Percentiles rank a stretch among this genome's conserved stretches.
phyloP scores from a whole-genome alignment of 2,797 vertebrate genomes.

The Gymnothorax reevesii region DNA sequence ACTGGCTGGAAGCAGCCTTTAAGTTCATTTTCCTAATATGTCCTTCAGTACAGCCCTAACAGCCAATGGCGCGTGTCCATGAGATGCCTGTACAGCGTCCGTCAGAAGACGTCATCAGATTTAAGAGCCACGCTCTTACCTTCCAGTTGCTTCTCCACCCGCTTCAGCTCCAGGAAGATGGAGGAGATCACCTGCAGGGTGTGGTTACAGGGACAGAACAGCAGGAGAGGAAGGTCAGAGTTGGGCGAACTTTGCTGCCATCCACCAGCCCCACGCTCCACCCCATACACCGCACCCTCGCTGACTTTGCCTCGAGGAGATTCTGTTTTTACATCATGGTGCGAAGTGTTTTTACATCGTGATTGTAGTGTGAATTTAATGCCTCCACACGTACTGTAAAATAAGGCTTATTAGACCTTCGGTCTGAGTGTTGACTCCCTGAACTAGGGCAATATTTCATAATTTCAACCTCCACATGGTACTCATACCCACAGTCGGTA shows the following conservation, averaged over 20 bases:
- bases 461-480: not conserved
- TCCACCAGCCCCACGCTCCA: not conserved
- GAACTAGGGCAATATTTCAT: not conserved
- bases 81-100: not conserved
- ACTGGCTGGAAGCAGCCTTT: not conserved
- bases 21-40: not conserved
- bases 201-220: not conserved
- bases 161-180: constrained; percentile 91
- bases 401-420: not conserved
- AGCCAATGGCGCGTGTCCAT: not conserved
- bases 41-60: not conserved
- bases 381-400: not conserved
- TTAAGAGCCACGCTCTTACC: constrained; percentile 69
- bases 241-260: not conserved
- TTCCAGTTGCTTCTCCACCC: constrained; percentile 96
- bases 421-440: not conserved
- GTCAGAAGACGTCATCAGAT: not conserved
- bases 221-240: not conserved
- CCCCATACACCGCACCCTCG: too few relatives aligned
- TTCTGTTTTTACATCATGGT: not conserved
- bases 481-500: not conserved
- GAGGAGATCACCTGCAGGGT: constrained; percentile 88
- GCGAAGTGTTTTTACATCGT: not conserved
- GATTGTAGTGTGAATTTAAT: not conserved
- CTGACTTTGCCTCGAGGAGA: too few relatives aligned